Conservation (phyloP, 2,888 invertebrate species). For the Macrophya annulata region DNA sequence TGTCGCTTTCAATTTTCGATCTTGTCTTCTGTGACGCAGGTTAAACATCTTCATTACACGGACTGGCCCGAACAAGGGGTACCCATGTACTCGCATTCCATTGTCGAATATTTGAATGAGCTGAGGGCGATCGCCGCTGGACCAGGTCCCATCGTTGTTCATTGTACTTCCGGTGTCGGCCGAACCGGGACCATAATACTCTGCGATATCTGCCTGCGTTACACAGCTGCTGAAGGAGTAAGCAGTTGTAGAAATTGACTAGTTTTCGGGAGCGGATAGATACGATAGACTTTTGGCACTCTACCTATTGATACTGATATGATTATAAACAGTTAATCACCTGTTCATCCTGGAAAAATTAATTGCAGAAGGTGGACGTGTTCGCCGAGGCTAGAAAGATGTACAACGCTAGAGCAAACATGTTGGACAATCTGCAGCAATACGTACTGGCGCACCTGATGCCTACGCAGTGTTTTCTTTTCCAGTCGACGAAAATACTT, state of each 20-base stretch:
- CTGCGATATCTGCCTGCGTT: slow-evolving; percentile 82
- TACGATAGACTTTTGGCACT: too few relatives aligned
- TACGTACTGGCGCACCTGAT: slow-evolving; percentile 80
- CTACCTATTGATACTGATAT: too few relatives aligned
- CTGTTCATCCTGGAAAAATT: slow-evolving; percentile 74
- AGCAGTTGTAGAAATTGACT: background rate
- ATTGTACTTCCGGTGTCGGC: slow-evolving; percentile 85
- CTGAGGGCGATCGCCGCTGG: slow-evolving; percentile 76
- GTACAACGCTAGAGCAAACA: slow-evolving; percentile 69
- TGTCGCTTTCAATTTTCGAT: background rate
- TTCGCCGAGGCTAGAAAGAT: slow-evolving; percentile 65
- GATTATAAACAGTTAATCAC: slow-evolving; percentile 63
- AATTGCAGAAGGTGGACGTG: slow-evolving; percentile 66
- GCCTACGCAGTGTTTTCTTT: slow-evolving; percentile 77
- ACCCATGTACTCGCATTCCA: slow-evolving; percentile 76
- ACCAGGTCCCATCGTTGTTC: slow-evolving; percentile 80
- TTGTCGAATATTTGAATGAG: slow-evolving; percentile 76
- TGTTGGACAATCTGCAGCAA: slow-evolving; percentile 77
- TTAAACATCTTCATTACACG: slow-evolving; percentile 80
- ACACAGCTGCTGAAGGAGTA: slow-evolving; percentile 78
- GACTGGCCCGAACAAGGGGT: slow-evolving; percentile 82
- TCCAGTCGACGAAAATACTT: slow-evolving; percentile 74
- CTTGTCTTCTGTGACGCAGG: slow-evolving; percentile 66
- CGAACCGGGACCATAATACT: slow-evolving; percentile 84
- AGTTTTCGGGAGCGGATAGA: too few relatives aligned